Percentiles rank a stretch among this genome's conserved stretches.
These are phyloP conservation scores for Acanthosepion pharaonis DNA, from an alignment of 2,888 invertebrate species.

Conservation along the genomic window DNA sequence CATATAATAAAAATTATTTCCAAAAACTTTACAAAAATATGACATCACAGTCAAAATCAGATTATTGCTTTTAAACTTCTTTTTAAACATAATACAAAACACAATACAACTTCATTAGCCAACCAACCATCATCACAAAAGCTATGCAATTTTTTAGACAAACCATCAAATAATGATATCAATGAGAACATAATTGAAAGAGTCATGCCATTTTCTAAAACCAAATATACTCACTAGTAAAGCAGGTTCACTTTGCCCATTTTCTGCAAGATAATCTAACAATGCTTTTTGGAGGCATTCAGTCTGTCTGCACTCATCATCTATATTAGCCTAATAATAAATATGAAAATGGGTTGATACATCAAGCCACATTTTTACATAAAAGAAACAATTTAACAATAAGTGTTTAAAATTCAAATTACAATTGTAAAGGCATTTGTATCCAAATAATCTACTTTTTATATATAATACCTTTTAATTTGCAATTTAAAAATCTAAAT, in stretches of 20 bases:
- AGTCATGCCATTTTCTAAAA: not conserved
- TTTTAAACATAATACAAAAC: too few relatives aligned
- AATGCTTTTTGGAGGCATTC: constrained; percentile 72
- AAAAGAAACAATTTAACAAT: not conserved
- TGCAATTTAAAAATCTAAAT: not conserved
- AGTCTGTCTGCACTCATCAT: constrained; percentile 58
- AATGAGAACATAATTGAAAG: not conserved
- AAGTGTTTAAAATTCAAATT: not conserved
- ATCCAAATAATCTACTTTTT: not conserved
- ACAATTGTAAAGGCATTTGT: not conserved
- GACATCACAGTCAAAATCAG: too few relatives aligned
- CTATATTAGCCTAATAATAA: not conserved
- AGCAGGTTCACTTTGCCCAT: constrained; percentile 73
- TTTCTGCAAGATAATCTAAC: constrained; percentile 71
- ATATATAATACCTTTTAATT: too few relatives aligned
- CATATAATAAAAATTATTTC: too few relatives aligned
- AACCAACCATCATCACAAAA: not conserved
- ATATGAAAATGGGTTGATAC: not conserved
- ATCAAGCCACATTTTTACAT: not conserved
- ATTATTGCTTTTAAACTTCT: too few relatives aligned
- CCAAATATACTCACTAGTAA: constrained; percentile 65
- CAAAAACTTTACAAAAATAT: too few relatives aligned
- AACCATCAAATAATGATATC: not conserved
- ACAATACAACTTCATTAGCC: too few relatives aligned
- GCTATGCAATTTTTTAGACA: not conserved